Percentiles rank a stretch among this genome's conserved stretches.
phyloP scores from a whole-genome alignment of 1,140 invertebrate species.

The Nixonia krombeini region DNA sequence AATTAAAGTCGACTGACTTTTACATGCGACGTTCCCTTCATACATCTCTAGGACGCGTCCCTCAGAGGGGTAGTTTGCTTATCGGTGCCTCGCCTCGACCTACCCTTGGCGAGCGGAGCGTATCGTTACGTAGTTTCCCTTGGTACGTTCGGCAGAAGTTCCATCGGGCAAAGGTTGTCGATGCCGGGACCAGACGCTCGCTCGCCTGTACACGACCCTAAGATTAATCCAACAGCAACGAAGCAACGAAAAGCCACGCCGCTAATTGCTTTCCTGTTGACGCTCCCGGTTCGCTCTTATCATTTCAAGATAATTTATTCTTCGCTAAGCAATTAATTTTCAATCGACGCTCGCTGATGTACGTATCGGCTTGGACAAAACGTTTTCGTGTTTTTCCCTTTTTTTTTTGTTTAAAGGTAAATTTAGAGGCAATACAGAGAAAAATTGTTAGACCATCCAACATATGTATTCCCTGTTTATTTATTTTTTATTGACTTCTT shows the following conservation, averaged over 20 bases:
- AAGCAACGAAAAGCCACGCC: constrained; percentile 17
- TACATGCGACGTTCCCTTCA: constrained; percentile 48
- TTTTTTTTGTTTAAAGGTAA: too few species aligned
- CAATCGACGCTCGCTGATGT: too few species aligned
- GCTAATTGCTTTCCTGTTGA: constrained; percentile 26
- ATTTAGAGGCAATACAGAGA: too few species aligned
- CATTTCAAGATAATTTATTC: constrained; percentile 5
- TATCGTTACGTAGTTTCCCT: constrained; percentile 8
- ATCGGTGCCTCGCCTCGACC: constrained; percentile 34
- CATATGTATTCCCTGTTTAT: too few species aligned
- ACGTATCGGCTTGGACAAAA: too few species aligned
- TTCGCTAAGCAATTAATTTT: background rate
- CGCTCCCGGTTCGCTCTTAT: constrained; percentile 14
- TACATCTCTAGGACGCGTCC: constrained; percentile 47
- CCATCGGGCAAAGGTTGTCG: constrained; percentile 8
- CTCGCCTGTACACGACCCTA: constrained; percentile 25
- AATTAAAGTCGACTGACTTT: constrained; percentile 64
- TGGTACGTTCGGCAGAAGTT: background rate
- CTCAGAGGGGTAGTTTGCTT: constrained; percentile 58
- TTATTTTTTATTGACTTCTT: too few species aligned
- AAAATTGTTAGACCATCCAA: too few species aligned
- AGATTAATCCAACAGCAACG: constrained; percentile 36
- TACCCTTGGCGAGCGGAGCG: constrained; percentile 15
- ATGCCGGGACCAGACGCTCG: constrained; percentile 30
- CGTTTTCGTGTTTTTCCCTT: too few species aligned